These are phyloP conservation scores for Epinephelus coioides DNA, from an alignment of 2,797 vertebrate genomes.

Conservation along the genomic window DNA sequence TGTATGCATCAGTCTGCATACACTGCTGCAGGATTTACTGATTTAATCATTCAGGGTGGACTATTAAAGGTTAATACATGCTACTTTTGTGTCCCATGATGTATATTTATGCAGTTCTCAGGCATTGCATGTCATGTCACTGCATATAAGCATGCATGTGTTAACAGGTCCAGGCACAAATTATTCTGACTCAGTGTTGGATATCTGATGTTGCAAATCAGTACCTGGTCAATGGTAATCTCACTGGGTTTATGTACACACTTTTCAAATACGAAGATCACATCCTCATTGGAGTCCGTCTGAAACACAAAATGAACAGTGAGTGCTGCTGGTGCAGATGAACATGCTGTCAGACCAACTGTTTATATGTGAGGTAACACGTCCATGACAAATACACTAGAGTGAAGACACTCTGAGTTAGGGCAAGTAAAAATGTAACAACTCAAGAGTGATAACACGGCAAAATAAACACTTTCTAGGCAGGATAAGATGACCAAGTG, in stretches of 20 bases:
- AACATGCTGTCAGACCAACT: not conserved
- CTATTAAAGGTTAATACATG: no score
- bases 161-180: not conserved
- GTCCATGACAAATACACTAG: fast-evolving
- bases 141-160: no score
- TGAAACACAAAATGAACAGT: conserved; percentile 24
- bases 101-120: not conserved
- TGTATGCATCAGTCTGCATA: not conserved
- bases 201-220: not conserved
- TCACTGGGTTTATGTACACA: conserved; percentile 78
- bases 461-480: not conserved
- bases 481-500: not conserved
- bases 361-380: not conserved
- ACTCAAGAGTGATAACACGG: not conserved
- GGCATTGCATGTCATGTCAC: not conserved
- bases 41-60: no score
- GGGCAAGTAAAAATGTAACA: not conserved
- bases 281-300: conserved; percentile 70
- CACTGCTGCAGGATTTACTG: no score
- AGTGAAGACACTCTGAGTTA: not conserved
- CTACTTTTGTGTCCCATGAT: not conserved
- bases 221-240: conserved; percentile 87
- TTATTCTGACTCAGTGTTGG: not conserved
- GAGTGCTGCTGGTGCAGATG: not conserved
- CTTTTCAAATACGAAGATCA: conserved; percentile 85